Base-by-base conservation (phyloP, 2,113 vertebrate species). In the Syngnathus typhle region DNA sequence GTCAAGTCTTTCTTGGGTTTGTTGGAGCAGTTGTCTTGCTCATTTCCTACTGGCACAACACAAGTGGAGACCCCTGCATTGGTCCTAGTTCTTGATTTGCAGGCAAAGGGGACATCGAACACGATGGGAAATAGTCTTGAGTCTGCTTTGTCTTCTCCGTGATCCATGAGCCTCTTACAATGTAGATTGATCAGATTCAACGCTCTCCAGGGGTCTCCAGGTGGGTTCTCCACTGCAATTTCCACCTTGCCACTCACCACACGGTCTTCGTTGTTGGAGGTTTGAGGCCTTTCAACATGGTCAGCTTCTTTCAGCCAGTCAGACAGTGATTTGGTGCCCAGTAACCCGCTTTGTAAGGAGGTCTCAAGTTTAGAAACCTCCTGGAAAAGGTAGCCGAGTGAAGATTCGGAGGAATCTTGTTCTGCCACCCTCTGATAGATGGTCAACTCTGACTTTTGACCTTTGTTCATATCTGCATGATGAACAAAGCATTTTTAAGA, bases 181-280 rank as follows among this genome's bases (percentile, higher is more conserved):
- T 93, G 91, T n/a, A 88, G 83, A 83, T 91, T 92, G 78, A 91
- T 90, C 16, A 92, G 85, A 71, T 83, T 89, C 82, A 92, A 84
- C 9, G 90, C 82, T 15, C 88, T 90, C 88, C 88, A 84, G 8
- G 91, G 77, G 46, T 67, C 9, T 38, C 68, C 72, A 47, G 55
- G 21, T 5, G 46, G 58, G 9, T 64, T 59, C 68, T 80, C 68
- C 12, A 64, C 6, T 38, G 69, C 62, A 65, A 79, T 16, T 8
- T 52, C 19, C 16, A 59, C 64, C 2, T 12, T 52, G 16, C 71
- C 62, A 68, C 6, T 2, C 59, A 70, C 7, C 23, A 41, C 46
- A 13, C 65, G 36, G 76, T 64, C 7, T 49, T 9, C 49, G 60
- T 23, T 58, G 23, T 11, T 44, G 21, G 43, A 71, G 39, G 68